A percentile compares a stretch with the other conserved stretches of the same genome.
Conservation (phyloP, 2,113 vertebrate species). For the Nothoprocta perdicaria region DNA sequence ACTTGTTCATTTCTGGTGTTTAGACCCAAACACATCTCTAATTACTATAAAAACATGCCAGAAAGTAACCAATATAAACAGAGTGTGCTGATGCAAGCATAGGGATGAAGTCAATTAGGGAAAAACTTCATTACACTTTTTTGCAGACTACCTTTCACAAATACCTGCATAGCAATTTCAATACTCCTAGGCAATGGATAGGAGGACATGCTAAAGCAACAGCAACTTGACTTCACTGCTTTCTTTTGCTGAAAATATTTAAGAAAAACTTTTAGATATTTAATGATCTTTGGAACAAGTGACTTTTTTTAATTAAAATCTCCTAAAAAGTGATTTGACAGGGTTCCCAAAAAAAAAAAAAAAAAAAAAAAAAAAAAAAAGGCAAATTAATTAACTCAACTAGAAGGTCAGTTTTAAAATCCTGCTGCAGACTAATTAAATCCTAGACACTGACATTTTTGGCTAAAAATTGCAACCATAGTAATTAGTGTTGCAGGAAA, state of each 20-base stretch:
- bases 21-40: slow-evolving; percentile 4
- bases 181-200: neutral
- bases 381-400: slow-evolving; percentile 74
- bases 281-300: neutral
- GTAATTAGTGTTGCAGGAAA: slow-evolving; percentile 79
- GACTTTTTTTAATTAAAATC: slow-evolving; percentile 51
- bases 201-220: neutral
- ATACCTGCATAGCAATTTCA: neutral
- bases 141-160: slow-evolving; percentile 5
- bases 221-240: neutral
- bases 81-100: slow-evolving; percentile 9
- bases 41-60: neutral
- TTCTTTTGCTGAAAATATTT: slow-evolving; percentile 53
- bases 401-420: slow-evolving; percentile 78
- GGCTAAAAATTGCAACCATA: slow-evolving; percentile 75
- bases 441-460: slow-evolving; percentile 80
- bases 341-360: neutral
- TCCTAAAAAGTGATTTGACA: slow-evolving; percentile 42
- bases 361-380: neutral
- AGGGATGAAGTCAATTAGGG: slow-evolving; percentile 4
- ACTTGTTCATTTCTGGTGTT: neutral
- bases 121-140: slow-evolving; percentile 22
- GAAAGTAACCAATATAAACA: neutral
- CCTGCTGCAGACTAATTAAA: slow-evolving; percentile 80
- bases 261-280: slow-evolving; percentile 19